These are phyloP conservation scores for Nothoprocta perdicaria DNA, from an alignment of 2,113 vertebrate species.

Conservation along the genomic window DNA sequence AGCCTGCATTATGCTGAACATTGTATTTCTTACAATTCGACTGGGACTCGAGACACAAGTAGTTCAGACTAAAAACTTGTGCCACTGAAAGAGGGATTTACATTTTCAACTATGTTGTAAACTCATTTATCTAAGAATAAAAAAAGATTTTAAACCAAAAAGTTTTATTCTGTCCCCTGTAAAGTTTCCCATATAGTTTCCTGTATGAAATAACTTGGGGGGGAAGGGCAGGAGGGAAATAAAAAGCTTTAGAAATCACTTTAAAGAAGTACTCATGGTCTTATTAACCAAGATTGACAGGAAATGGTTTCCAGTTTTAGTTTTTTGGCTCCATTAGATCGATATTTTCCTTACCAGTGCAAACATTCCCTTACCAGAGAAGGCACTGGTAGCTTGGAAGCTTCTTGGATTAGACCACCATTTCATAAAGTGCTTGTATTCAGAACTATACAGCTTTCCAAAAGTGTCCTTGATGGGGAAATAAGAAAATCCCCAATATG, in stretches of 20 bases:
- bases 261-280: conserved; percentile 40
- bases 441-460: conserved; percentile 45
- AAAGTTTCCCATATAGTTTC: conserved; percentile 65
- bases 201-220: conserved; percentile 66
- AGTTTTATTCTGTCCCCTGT: conserved; percentile 67
- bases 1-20: neutral
- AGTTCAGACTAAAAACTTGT: neutral
- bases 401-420: conserved; percentile 50
- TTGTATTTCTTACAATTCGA: neutral
- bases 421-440: conserved; percentile 80
- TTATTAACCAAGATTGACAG: conserved; percentile 37
- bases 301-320: conserved; percentile 63
- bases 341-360: conserved; percentile 58
- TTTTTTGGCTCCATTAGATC: conserved; percentile 66
- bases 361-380: conserved; percentile 2
- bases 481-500: conserved; percentile 26
- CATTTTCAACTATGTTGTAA: conserved; percentile 52
- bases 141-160: conserved; percentile 42
- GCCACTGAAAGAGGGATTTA: neutral
- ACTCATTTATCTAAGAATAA: conserved; percentile 68
- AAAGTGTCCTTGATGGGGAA: conserved; percentile 42
- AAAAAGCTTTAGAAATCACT: conserved; percentile 56
- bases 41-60: neutral
- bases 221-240: neutral
- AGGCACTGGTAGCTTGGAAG: conserved; percentile 59